phyloP scores from a whole-genome alignment of 1,140 invertebrate genomes.

The Tachypleus tridentatus region DNA sequence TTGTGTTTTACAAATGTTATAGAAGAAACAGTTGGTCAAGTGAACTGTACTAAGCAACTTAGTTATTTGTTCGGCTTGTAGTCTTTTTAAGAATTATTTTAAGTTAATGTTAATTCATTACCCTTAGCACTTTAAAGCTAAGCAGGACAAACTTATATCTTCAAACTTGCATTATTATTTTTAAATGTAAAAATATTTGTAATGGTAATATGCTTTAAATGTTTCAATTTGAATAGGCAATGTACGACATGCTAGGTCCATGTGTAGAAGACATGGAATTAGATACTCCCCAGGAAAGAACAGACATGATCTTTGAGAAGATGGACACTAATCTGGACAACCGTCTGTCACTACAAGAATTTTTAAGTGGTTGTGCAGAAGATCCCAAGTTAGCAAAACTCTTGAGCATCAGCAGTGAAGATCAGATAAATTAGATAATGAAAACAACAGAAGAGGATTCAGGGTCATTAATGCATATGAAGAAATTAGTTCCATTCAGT shows the following conservation, averaged over 20 bases:
- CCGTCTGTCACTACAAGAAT: slow-evolving; percentile 95
- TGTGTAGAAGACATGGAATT: slow-evolving; percentile 26
- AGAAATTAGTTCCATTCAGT: too few species aligned
- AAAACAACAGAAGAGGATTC: too few species aligned
- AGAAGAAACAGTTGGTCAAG: too few species aligned
- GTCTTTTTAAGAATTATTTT: too few species aligned
- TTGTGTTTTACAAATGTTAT: too few species aligned
- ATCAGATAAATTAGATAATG: slow-evolving; percentile 5
- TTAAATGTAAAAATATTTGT: not conserved
- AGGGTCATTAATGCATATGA: too few species aligned
- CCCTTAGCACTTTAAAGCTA: too few species aligned
- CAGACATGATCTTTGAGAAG: slow-evolving; percentile 97
- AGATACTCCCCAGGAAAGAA: slow-evolving; percentile 72
- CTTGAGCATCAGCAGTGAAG: slow-evolving; percentile 38
- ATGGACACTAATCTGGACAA: slow-evolving; percentile 99
- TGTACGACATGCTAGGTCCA: slow-evolving; percentile 93
- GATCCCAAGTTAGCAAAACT: slow-evolving; percentile 94
- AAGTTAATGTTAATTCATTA: too few species aligned
- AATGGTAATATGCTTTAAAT: slow-evolving; percentile 5
- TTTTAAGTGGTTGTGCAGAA: slow-evolving; percentile 95
- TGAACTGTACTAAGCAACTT: too few species aligned
- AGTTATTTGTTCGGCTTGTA: too few species aligned
- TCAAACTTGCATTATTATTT: too few species aligned
- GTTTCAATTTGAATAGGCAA: slow-evolving; percentile 54
- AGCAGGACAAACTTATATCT: too few species aligned